Percentiles rank a stretch among this genome's conserved stretches.
Evolutionary conservation across 1,140 invertebrate genomes (phyloP).

Genomic region (Galleria mellonella): DNA sequence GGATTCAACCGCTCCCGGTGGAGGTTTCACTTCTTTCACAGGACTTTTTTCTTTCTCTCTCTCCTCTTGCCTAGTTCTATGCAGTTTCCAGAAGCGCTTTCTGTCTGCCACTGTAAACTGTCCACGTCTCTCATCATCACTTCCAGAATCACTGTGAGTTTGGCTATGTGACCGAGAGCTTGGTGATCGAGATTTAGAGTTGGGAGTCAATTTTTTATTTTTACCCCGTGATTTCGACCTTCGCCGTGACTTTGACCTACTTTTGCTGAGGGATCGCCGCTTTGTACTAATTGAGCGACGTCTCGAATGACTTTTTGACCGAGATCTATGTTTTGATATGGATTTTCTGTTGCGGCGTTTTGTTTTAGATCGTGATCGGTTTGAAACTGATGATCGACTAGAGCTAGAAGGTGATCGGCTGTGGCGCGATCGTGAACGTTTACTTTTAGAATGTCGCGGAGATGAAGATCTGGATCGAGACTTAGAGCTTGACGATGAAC

Average conservation of each 20-base stretch:
- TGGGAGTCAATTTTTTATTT: slow-evolving; percentile 23
- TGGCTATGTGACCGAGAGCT: slow-evolving; percentile 33
- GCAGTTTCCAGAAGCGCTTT: slow-evolving; percentile 62
- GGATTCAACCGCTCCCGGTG: slow-evolving; percentile 46
- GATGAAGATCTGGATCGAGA: slow-evolving; percentile 39
- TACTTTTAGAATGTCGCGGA: slow-evolving; percentile 29
- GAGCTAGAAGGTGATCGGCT: slow-evolving; percentile 22
- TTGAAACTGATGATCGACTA: slow-evolving; percentile 22
- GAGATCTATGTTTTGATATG: slow-evolving; percentile 27
- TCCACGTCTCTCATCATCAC: slow-evolving; percentile 54
- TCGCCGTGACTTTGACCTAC: slow-evolving; percentile 32
- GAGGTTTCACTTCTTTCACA: slow-evolving; percentile 49
- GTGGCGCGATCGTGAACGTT: slow-evolving; percentile 20
- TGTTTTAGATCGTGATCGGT: slow-evolving; percentile 25
- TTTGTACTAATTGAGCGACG: slow-evolving; percentile 25
- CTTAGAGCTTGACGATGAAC: slow-evolving; percentile 37
- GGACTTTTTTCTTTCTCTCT: slow-evolving; percentile 35
- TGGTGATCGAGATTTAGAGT: slow-evolving; percentile 33
- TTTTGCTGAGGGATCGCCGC: slow-evolving; percentile 16
- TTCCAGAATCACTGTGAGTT: slow-evolving; percentile 32
- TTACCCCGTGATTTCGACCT: slow-evolving; percentile 33
- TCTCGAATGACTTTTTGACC: slow-evolving; percentile 34
- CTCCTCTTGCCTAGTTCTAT: slow-evolving; percentile 42
- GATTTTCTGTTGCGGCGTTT: slow-evolving; percentile 22
- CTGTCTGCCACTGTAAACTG: slow-evolving; percentile 62